A percentile compares a stretch with the other conserved stretches of the same genome.
Evolutionary conservation across 1,140 invertebrate genomes (phyloP).

Genomic region (Glossosoma conforme): DNA sequence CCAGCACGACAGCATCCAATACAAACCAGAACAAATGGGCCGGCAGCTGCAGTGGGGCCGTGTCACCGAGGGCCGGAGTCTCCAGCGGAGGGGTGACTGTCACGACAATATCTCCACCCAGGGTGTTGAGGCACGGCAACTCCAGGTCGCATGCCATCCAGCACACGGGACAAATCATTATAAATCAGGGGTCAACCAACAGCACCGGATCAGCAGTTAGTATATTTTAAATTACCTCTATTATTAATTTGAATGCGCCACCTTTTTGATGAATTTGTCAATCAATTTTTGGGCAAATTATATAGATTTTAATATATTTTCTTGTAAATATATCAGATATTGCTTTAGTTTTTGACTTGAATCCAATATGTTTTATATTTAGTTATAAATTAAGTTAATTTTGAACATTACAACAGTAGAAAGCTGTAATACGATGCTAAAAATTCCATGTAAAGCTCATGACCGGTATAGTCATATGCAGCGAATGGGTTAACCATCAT

Average conservation of each 20-base stretch:
- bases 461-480: background rate
- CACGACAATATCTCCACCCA: constrained; percentile 53
- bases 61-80: constrained; percentile 33
- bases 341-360: background rate
- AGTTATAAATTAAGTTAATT: too few species aligned
- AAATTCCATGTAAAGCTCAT: too few species aligned
- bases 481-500: background rate
- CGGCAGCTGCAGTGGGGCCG: constrained; percentile 27
- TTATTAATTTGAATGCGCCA: background rate
- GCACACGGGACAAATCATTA: constrained; percentile 28
- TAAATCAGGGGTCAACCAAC: constrained; percentile 20
- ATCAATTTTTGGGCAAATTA: too few species aligned
- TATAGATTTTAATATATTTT: too few species aligned
- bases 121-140: constrained; percentile 40
- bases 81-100: constrained; percentile 62
- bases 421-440: too few species aligned
- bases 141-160: constrained; percentile 21
- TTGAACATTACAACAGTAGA: too few species aligned
- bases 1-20: constrained; percentile 44
- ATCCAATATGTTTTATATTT: background rate
- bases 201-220: constrained; percentile 24
- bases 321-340: too few species aligned
- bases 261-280: too few species aligned
- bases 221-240: constrained; percentile 1
- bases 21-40: constrained; percentile 45